These are phyloP conservation scores for Miopithecus talapoin DNA, from an alignment of 2,797 vertebrate species.

Conservation along the genomic window DNA sequence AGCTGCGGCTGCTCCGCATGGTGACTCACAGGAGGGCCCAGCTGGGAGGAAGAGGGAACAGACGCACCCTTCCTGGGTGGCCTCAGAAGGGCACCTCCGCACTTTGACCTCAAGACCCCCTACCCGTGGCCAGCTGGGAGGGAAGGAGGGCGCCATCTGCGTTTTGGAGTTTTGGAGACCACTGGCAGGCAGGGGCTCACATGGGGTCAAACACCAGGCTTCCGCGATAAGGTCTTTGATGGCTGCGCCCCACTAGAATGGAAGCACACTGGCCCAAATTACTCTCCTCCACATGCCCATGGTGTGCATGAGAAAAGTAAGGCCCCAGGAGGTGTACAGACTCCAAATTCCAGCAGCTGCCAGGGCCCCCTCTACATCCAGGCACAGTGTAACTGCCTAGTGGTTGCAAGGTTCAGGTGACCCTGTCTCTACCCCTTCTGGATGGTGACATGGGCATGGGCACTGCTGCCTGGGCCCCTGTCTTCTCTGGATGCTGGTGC, in stretches of 20 bases:
- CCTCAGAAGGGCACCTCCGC: neutral
- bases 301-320: neutral
- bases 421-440: neutral
- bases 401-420: neutral
- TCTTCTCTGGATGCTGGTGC: neutral
- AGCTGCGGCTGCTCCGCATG: neutral
- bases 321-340: neutral
- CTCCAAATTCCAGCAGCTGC: neutral
- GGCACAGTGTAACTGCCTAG: neutral
- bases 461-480: neutral
- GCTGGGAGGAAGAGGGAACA: neutral
- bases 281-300: too few species aligned
- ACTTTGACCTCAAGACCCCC: neutral
- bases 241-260: neutral
- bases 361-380: neutral
- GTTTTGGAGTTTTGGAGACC: neutral
- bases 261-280: neutral
- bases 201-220: neutral
- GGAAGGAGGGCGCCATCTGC: neutral
- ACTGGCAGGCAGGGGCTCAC: neutral
- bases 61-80: neutral
- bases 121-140: neutral
- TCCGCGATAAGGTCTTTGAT: neutral
- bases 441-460: neutral
- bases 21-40: neutral